These are phyloP conservation scores for Platalea minor DNA, from an alignment of 2,797 vertebrate genomes.

Conservation along the genomic window DNA sequence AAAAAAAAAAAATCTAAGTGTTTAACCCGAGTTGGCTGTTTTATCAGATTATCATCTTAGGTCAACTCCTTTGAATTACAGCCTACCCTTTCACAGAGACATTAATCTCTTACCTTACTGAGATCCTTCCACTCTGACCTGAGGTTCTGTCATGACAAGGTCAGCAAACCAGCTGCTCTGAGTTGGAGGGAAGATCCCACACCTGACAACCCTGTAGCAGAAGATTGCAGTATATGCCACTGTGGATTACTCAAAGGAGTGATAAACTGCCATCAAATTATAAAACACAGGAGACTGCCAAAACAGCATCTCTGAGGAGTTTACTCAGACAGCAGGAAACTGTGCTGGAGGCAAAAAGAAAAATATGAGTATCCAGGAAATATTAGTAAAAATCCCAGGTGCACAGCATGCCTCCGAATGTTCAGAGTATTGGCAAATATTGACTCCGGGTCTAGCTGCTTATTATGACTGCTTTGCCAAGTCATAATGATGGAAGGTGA, in stretches of 20 bases:
- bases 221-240: not conserved
- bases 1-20: not conserved
- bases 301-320: conserved; percentile 22
- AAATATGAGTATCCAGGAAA: conserved; percentile 41
- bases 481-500: conserved; percentile 37
- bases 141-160: not conserved
- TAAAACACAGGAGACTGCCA: conserved; percentile 3
- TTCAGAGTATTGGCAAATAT: conserved; percentile 64
- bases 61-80: not conserved
- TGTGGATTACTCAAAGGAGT: conserved; percentile 15
- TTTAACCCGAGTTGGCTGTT: conserved; percentile 8
- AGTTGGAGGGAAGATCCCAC: not conserved
- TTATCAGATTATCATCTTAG: conserved; percentile 30
- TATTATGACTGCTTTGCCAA: conserved; percentile 44
- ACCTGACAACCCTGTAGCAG: not conserved
- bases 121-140: not conserved
- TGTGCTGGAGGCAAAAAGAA: conserved; percentile 36
- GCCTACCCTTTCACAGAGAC: not conserved
- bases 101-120: not conserved
- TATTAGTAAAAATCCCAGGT: conserved; percentile 45
- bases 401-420: conserved; percentile 13
- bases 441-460: conserved; percentile 36
- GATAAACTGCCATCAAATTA: conserved; percentile 39
- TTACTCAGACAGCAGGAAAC: conserved; percentile 30
- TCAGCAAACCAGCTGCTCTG: conserved; percentile 26